Percentiles rank a stretch among this genome's conserved stretches.
Evolutionary conservation across 2,113 vertebrate genomes (phyloP).

Genomic region (Mungos mungo): DNA sequence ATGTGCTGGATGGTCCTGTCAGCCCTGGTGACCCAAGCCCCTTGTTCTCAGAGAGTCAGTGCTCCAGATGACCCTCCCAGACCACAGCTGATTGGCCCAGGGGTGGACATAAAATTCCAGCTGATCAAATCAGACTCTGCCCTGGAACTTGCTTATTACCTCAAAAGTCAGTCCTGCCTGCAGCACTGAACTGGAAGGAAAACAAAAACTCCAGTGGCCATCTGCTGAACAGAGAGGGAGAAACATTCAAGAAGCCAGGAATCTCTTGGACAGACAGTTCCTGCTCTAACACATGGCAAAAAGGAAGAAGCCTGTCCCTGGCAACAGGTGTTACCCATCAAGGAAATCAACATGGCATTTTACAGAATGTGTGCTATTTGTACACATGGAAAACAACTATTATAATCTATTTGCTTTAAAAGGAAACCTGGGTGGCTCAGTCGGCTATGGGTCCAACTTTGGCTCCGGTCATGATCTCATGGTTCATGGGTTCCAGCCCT

Average conservation of each 20-base stretch:
- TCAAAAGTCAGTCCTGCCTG: background rate
- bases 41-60: background rate
- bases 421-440: too few relatives aligned
- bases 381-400: background rate
- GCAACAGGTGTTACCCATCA: background rate
- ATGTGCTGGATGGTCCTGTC: background rate
- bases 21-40: background rate
- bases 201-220: background rate
- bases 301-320: background rate
- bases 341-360: background rate
- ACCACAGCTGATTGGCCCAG: background rate
- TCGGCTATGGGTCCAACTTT: too few relatives aligned
- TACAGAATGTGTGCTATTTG: background rate
- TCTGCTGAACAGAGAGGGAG: background rate
- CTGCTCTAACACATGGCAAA: background rate
- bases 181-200: background rate
- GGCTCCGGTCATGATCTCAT: too few relatives aligned
- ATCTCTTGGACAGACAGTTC: background rate
- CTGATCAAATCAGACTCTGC: background rate
- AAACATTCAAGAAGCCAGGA: background rate
- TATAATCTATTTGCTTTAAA: background rate
- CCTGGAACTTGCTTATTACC: background rate
- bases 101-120: background rate
- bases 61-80: background rate
- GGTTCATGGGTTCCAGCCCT: too few relatives aligned